A percentile compares a stretch with the other conserved stretches of the same genome.
These are phyloP conservation scores for Itoplectis maculator DNA, from an alignment of 2,888 invertebrate species.

Conservation along the genomic window DNA sequence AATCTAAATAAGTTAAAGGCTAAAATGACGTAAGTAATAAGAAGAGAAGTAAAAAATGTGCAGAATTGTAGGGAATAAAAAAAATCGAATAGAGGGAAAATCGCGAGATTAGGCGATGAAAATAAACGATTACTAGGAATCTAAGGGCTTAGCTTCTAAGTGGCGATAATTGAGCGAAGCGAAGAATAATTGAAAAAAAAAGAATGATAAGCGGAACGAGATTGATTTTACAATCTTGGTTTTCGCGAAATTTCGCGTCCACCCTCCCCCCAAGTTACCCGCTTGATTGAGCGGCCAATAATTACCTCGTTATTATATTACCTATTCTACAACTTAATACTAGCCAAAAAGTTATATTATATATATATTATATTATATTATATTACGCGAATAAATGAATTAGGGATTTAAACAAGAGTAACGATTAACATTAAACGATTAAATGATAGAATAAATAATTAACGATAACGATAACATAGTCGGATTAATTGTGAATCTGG, in stretches of 20 bases:
- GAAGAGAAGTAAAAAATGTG: neutral
- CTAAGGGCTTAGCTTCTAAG: conserved; percentile 54
- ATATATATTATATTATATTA: conserved; percentile 54
- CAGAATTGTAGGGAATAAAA: conserved; percentile 33
- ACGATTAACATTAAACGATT: conserved; percentile 44
- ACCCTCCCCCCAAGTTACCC: conserved; percentile 10
- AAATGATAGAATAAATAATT: neutral
- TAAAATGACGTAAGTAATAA: neutral
- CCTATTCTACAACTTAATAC: conserved; percentile 78
- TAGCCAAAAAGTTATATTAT: conserved; percentile 77
- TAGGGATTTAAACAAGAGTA: conserved; percentile 54
- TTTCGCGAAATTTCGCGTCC: conserved; percentile 31
- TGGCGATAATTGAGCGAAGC: conserved; percentile 24
- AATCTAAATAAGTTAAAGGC: conserved; percentile 24
- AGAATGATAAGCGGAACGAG: conserved; percentile 53
- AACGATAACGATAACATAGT: conserved; percentile 8
- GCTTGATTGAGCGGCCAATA: conserved; percentile 58
- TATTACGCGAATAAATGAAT: conserved; percentile 56
- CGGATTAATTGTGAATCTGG: conserved; percentile 37
- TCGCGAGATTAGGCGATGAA: conserved; percentile 22
- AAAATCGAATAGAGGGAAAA: conserved; percentile 30
- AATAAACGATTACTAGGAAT: conserved; percentile 38
- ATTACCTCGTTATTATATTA: conserved; percentile 79
- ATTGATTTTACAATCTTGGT: conserved; percentile 65
- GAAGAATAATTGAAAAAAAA: conserved; percentile 11